Evolutionary conservation across 2,888 invertebrate species (phyloP).

Genomic region (Pollenia amentaria): DNA sequence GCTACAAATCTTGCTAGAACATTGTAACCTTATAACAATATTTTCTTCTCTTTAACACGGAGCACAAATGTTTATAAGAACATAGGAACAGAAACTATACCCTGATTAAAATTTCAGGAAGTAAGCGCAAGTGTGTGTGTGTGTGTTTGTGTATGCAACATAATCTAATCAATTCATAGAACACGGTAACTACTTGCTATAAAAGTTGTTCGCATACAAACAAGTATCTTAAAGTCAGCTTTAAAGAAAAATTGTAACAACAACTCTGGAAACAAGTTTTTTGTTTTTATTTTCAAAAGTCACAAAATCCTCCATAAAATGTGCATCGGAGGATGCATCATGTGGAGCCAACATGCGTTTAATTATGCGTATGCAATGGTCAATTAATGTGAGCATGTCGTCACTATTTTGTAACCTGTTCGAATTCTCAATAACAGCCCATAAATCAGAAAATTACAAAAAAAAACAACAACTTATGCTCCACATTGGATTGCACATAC

Average conservation of each 20-base stretch:
- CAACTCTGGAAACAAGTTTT: constrained; percentile 41
- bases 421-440: constrained; percentile 64
- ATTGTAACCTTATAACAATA: constrained; percentile 29
- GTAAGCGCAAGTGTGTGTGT: constrained; percentile 12
- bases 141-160: constrained; percentile 45
- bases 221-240: constrained; percentile 10
- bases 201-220: constrained; percentile 21
- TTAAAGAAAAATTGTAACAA: constrained; percentile 52
- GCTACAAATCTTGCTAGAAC: constrained; percentile 64
- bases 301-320: constrained; percentile 20
- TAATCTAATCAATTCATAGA: constrained; percentile 74
- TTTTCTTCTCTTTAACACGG: neutral
- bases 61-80: neutral
- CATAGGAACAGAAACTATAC: constrained; percentile 2
- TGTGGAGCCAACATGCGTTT: constrained; percentile 75
- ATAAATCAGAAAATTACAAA: constrained; percentile 69
- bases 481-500: constrained; percentile 33
- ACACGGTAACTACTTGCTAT: constrained; percentile 53
- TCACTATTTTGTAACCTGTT: constrained; percentile 73
- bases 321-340: constrained; percentile 56
- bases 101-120: constrained; percentile 71
- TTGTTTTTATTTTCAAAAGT: constrained; percentile 8
- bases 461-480: constrained; percentile 18
- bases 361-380: constrained; percentile 75
- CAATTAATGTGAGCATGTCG: constrained; percentile 74